Conservation (phyloP, 1,140 invertebrate genomes). For the Protaetia brevitarsis region DNA sequence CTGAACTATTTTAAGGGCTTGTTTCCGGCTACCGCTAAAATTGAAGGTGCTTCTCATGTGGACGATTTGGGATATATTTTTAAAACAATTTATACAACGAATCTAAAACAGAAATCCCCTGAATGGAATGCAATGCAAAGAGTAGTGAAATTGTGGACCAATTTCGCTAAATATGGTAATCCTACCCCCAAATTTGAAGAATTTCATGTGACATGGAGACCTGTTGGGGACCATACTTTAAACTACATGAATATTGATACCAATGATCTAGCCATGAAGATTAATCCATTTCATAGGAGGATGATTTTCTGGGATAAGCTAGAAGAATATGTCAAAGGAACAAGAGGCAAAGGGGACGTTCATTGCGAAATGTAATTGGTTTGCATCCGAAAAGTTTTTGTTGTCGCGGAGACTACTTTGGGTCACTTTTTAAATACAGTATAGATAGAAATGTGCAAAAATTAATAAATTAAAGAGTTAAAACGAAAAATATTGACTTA, state of each 20-base stretch:
- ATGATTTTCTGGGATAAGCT: constrained; percentile 18
- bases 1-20: constrained; percentile 13
- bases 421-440: no score
- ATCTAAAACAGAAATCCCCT: neutral
- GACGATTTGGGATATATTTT: constrained; percentile 19
- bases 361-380: neutral
- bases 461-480: no score
- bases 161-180: constrained; percentile 20
- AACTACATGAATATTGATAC: constrained; percentile 8
- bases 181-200: constrained; percentile 3
- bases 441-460: no score
- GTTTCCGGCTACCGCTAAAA: neutral
- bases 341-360: neutral
- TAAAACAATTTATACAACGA: constrained; percentile 1
- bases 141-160: constrained; percentile 13
- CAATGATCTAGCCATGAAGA: neutral
- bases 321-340: neutral
- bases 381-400: no score
- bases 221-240: neutral
- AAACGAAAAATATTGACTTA: no score
- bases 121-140: neutral
- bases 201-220: neutral
- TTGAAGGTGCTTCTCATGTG: neutral
- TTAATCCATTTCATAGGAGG: neutral
- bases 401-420: no score